A percentile compares a stretch with the other conserved stretches of the same genome.
These are phyloP conservation scores for Pocota personata DNA, from an alignment of 2,888 invertebrate species.

Conservation along the genomic window DNA sequence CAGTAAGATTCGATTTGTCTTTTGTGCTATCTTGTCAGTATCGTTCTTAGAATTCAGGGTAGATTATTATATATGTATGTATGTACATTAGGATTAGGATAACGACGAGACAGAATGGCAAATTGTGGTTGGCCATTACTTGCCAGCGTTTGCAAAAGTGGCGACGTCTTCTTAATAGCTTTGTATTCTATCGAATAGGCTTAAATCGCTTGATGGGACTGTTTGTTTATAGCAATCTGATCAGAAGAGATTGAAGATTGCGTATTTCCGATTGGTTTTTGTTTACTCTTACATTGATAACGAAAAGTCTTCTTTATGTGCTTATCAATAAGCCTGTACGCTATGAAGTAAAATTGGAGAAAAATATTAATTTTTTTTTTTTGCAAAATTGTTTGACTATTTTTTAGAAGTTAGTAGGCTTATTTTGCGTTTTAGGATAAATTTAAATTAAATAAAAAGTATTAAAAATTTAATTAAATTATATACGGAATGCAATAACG, in stretches of 20 bases:
- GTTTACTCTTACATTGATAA: not conserved
- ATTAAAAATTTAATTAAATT: too few relatives aligned
- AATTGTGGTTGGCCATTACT: not conserved
- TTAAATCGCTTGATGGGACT: not conserved
- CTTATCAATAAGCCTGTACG: too few relatives aligned
- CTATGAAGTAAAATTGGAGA: too few relatives aligned
- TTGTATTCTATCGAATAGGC: not conserved
- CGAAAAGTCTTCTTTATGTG: not conserved
- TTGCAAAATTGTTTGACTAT: too few relatives aligned
- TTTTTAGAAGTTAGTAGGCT: too few relatives aligned
- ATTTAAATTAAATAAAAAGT: too few relatives aligned
- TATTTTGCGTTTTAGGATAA: too few relatives aligned
- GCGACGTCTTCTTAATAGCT: not conserved
- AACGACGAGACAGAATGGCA: not conserved
- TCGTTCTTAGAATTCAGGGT: not conserved
- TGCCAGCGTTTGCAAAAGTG: not conserved
- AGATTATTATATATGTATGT: not conserved
- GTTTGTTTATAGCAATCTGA: not conserved
- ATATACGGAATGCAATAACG: too few relatives aligned
- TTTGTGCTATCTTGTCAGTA: conserved; percentile 9
- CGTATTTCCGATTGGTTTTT: not conserved
- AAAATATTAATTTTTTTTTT: too few relatives aligned
- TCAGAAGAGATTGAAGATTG: not conserved
- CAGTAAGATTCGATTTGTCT: conserved; percentile 12
- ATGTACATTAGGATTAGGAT: not conserved